These are phyloP conservation scores for Harmothoe impar DNA, from an alignment of 2,888 invertebrate genomes.

Conservation along the genomic window DNA sequence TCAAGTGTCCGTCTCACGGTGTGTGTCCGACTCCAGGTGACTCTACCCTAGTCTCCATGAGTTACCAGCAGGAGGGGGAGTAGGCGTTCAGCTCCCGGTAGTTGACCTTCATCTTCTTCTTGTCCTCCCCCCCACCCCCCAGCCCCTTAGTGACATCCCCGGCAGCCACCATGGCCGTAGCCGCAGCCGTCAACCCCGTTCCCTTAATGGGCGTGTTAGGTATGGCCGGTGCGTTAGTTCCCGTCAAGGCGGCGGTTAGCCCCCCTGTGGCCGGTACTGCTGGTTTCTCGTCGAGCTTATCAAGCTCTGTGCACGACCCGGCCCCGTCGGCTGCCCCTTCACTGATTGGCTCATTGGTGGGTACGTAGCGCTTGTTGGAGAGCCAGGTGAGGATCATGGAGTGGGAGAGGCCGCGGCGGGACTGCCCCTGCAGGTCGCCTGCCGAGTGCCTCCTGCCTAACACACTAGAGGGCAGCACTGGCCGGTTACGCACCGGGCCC, in stretches of 20 bases:
- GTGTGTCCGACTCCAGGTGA: background rate
- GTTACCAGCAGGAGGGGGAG: slow-evolving; percentile 11
- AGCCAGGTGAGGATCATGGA: slow-evolving; percentile 35
- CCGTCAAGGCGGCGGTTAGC: background rate
- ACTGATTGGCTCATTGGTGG: slow-evolving; percentile 41
- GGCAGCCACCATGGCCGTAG: background rate
- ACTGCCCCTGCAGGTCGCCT: slow-evolving; percentile 16
- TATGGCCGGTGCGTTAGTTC: background rate
- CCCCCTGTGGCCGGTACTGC: background rate
- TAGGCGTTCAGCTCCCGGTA: slow-evolving; percentile 33
- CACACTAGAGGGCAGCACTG: background rate
- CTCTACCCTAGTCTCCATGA: background rate
- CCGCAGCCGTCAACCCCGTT: background rate
- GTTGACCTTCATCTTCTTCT: slow-evolving; percentile 49
- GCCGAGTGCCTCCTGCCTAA: background rate
- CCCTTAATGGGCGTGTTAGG: background rate
- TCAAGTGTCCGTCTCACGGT: background rate
- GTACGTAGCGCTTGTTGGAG: slow-evolving; percentile 34
- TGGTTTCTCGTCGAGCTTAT: background rate
- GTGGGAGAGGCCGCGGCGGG: slow-evolving; percentile 19
- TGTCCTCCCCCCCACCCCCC: background rate
- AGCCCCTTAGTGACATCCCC: background rate
- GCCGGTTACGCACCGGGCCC: background rate
- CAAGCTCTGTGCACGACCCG: background rate
- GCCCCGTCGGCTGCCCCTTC: slow-evolving; percentile 9